Conservation (phyloP, 2,113 vertebrate genomes). For the Tursiops truncatus region DNA sequence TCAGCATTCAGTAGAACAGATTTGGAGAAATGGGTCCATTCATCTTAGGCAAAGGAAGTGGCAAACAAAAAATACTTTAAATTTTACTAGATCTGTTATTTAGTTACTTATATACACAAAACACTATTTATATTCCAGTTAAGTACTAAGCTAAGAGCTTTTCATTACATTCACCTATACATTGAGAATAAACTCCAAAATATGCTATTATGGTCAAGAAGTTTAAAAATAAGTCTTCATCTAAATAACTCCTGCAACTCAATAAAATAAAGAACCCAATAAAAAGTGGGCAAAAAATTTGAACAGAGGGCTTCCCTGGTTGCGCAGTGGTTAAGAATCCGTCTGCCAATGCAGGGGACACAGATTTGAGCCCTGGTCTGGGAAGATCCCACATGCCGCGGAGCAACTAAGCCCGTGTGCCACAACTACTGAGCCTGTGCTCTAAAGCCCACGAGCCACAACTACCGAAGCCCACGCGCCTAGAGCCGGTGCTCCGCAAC, state of each 20-base stretch:
- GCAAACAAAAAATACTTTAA: conserved; percentile 16
- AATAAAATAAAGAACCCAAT: background rate
- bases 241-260: background rate
- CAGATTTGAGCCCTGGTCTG: too few relatives aligned
- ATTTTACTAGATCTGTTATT: background rate
- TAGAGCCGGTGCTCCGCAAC: too few relatives aligned
- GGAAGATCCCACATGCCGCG: too few relatives aligned
- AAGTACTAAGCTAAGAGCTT: background rate
- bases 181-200: conserved; percentile 14
- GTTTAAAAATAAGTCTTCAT: background rate
- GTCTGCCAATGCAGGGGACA: too few relatives aligned
- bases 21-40: background rate
- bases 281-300: background rate
- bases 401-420: too few relatives aligned
- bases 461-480: too few relatives aligned
- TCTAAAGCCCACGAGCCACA: too few relatives aligned
- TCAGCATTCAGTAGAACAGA: background rate
- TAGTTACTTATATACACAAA: conserved; percentile 25
- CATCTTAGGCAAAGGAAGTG: background rate
- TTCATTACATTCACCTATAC: background rate
- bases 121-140: background rate
- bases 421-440: too few relatives aligned
- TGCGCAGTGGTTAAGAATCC: too few relatives aligned
- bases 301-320: background rate
- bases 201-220: background rate